Evolutionary conservation across 2,113 vertebrate genomes (phyloP), one percentile per base, ranked within the genome.

Genomic region (Tinamus guttatus): DNA sequence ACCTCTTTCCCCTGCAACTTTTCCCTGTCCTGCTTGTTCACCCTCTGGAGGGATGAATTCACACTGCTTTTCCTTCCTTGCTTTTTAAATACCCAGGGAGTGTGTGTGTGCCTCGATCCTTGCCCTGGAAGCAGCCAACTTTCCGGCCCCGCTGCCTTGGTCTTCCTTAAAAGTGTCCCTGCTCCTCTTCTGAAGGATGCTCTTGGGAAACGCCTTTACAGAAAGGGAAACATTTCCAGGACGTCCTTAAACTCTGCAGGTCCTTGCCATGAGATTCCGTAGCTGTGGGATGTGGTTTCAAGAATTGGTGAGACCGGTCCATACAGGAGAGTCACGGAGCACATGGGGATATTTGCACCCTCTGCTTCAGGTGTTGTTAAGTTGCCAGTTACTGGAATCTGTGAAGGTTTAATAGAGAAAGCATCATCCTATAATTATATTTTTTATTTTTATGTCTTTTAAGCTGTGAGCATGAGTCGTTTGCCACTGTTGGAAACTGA

Each of bases 71-170:
- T 63, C 68, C 1, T 5, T 17, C 14, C 17, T 12, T 12, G n/a
- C 43, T 64, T 87, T 68, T 59, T 36, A 18, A 74, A 62, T 20
- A 84, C 38, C 28, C 2, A 1, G 38, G 1, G 2, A 90, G 19
- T 63, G 60, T 1, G 54, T 17, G 1, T 34, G 51, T 36, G 54
- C 60, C 63, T 69, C 0, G 0, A 32, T 65, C 43, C 43, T 65
- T 69, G 34, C 28, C 27, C 36, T 89, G 11, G 41, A 68, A 91
- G 13, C 43, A 34, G 34, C 56, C 20, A 54, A 24, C 20, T 70
- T 3, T 20, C 45, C 19, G 0, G 54, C 1, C 1, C 27, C 38
- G 68, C 58, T 0, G 1, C 40, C 3, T 4, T 1, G 0, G 63
- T 49, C 64, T 73, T 69, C 15, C 10, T 17, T 5, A 17, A 32